Conservation (phyloP, 2,797 vertebrate genomes). For the Myiotriccus ornatus region DNA sequence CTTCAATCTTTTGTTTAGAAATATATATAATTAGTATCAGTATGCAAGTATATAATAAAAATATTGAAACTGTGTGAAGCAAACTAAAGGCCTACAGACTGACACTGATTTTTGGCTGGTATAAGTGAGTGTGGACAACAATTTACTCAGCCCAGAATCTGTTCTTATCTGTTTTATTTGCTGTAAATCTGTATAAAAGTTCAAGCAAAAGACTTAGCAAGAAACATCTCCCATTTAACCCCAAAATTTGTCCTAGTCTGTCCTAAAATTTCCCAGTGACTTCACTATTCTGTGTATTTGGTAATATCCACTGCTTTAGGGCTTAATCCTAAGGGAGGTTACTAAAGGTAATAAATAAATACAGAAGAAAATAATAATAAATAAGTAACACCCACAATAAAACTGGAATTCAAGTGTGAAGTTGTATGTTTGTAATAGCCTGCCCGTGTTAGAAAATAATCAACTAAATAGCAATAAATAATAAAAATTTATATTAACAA, state of each 20-base stretch:
- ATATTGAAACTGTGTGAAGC: neutral
- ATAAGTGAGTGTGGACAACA: neutral
- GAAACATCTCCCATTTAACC: neutral
- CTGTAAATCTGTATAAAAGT: neutral
- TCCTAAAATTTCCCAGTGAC: neutral
- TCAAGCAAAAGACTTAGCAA: neutral
- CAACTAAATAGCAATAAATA: slow-evolving; percentile 69
- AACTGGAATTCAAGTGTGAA: slow-evolving; percentile 60
- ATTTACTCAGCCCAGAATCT: neutral
- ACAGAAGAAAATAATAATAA: slow-evolving; percentile 38
- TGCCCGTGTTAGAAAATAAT: slow-evolving; percentile 57
- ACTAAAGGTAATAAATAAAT: neutral
- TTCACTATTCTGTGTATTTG: neutral
- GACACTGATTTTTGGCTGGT: neutral
- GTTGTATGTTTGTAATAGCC: slow-evolving; percentile 58
- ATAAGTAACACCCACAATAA: slow-evolving; percentile 49
- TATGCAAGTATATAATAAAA: neutral
- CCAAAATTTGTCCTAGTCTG: neutral
- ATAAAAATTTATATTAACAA: slow-evolving; percentile 67
- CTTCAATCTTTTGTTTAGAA: neutral
- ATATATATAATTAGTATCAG: neutral
- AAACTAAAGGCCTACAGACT: neutral
- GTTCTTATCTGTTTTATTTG: neutral
- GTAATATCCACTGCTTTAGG: neutral
- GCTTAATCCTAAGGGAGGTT: neutral